Conservation (phyloP, 1,140 invertebrate genomes). For the Zaprionus vittiger region DNA sequence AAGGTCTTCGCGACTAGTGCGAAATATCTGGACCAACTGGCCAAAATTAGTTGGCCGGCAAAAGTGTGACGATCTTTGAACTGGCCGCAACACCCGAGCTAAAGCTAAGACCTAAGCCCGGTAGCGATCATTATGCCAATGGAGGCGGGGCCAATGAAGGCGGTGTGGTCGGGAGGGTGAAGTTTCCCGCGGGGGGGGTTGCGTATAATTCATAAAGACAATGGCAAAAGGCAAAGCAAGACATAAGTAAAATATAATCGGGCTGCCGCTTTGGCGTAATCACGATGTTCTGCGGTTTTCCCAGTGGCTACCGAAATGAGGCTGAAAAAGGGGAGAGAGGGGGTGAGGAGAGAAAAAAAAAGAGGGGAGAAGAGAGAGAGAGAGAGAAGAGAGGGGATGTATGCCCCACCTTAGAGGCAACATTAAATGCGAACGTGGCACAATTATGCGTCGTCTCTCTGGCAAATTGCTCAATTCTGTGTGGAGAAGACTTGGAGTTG, state of each 20-base stretch:
- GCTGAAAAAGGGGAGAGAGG: neutral
- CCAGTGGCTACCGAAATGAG: slow-evolving; percentile 39
- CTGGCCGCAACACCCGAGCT: slow-evolving; percentile 13
- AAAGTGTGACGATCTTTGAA: slow-evolving; percentile 63
- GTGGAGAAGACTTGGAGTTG: neutral
- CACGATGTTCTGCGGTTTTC: slow-evolving; percentile 47
- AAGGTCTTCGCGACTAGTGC: slow-evolving; percentile 12
- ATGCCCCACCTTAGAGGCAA: slow-evolving; percentile 65
- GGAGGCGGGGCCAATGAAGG: neutral
- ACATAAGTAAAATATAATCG: slow-evolving; percentile 32
- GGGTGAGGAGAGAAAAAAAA: neutral
- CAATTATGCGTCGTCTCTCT: slow-evolving; percentile 71
- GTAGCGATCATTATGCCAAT: slow-evolving; percentile 59
- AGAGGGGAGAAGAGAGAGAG: neutral
- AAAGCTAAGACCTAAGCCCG: slow-evolving; percentile 49
- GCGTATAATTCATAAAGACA: slow-evolving; percentile 27
- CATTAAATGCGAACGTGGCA: slow-evolving; percentile 77
- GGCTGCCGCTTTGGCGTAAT: slow-evolving; percentile 15
- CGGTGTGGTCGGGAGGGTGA: neutral
- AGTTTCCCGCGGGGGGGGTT: too few relatives aligned
- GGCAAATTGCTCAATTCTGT: slow-evolving; percentile 76
- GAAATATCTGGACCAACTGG: slow-evolving; percentile 36
- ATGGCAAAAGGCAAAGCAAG: slow-evolving; percentile 24
- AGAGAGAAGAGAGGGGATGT: neutral
- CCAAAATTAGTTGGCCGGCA: slow-evolving; percentile 29